Base-by-base conservation (phyloP, 2,797 vertebrate species). In the Anabacerthia variegaticeps region DNA sequence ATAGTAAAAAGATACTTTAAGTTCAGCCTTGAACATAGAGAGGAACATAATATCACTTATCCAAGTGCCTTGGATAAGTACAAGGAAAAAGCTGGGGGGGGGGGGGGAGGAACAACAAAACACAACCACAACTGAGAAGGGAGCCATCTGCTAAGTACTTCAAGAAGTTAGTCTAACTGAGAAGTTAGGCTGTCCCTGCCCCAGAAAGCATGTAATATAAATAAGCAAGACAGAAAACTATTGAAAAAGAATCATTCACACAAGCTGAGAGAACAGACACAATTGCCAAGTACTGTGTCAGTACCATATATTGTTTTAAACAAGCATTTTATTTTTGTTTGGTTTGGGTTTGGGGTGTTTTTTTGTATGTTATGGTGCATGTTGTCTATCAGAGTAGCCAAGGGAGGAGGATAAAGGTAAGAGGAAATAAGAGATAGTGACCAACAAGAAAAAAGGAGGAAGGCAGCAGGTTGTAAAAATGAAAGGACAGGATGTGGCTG, bases 131-230 rank as follows among this genome's bases (percentile, higher is more conserved):
- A 46, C 74, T 86, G 94, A 96, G 93, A 94, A 95, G 27, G 49
- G 6, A 94, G 37, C 92, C 94, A 96, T 95, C 93, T 97, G 95
- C 86, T 94, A 87, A 92, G 44, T 82, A 85, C 44, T 94, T 87
- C 56, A 87, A 36, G 91, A 94, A 87, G 69, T 93, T 95, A 83
- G 67, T 95, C 43, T 82, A 63, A 82, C 78, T 61, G 71, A 92
- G 58, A 94, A 92, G 78, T 90, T 92, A 87, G 56, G 58, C 43
- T 76, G 81, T 93, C 71, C 93, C 77, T 91, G 71, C 72, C 92
- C 84, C 84, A 93, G 89, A 93, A 96, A 92, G 12, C 39, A 34
- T 73, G 78, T 24, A 88, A 88, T 88, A 90, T 84, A 94, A 93
- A 90, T 90, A 94, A 89, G 63, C 23, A 92, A 96, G 74, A 85